Conservation (phyloP, 92 coral and sea anemone species). For the Pocillopora meandrina region DNA sequence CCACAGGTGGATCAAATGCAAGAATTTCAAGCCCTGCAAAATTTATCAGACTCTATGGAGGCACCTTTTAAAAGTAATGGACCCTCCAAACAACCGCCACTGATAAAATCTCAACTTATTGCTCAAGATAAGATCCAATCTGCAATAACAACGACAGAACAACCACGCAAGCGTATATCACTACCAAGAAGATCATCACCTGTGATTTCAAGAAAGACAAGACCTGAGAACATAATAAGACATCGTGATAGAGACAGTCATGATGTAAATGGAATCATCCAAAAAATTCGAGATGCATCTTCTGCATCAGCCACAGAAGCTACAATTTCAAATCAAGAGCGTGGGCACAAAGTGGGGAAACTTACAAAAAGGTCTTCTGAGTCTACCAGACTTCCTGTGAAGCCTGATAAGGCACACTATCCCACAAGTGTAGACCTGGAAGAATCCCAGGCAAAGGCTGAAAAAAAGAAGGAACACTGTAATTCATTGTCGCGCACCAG, state of each 20-base stretch:
- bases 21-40: constrained; percentile 52
- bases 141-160: constrained; percentile 58
- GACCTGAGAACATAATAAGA: constrained; percentile 61
- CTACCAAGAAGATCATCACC: constrained; percentile 91
- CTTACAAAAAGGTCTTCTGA: constrained; percentile 55
- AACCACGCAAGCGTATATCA: constrained; percentile 60
- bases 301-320: constrained; percentile 4
- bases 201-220: constrained; percentile 67
- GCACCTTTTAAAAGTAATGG: constrained; percentile 42
- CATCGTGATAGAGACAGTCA: constrained; percentile 25
- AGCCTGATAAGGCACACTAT: constrained; percentile 73
- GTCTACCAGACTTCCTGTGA: constrained; percentile 58
- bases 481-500: constrained; percentile 39
- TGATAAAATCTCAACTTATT: constrained; percentile 77
- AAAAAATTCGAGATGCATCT: constrained; percentile 55
- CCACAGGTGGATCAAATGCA: constrained; percentile 30
- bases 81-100: constrained; percentile 72
- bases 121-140: constrained; percentile 76
- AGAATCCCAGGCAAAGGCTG: constrained; percentile 25
- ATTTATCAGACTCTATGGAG: constrained; percentile 67
- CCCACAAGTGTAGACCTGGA: constrained; percentile 29
- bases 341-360: constrained; percentile 18
- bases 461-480: constrained; percentile 8
- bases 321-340: not conserved
- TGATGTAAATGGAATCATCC: constrained; percentile 49